Evolutionary conservation across 2,888 invertebrate species (phyloP), one percentile per base, ranked within the genome.

Genomic region (Conchocele bisecta): DNA sequence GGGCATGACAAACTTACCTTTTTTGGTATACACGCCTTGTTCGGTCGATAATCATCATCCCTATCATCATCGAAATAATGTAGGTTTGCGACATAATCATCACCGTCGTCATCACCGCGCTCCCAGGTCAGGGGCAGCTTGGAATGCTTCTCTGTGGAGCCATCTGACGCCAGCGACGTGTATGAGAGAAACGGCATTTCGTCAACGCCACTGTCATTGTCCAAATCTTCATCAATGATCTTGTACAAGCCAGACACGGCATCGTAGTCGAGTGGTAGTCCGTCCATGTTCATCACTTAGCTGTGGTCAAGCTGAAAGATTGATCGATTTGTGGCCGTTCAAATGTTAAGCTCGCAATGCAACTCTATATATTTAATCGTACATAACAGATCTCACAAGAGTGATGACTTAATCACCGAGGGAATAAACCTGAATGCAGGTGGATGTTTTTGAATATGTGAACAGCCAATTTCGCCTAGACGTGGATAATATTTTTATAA

Each of bases 101-200:
- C 57, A 42, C 35, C 48, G 3, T 31, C 48, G 17, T 48, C 48
- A 35, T 35, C 37, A 2, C 17, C 29, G 6, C 31, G 29, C 5
- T 7, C 28, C 9, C 7, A 4, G 15, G n/a, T 28, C 2, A 11
- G n/a, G 15, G n/a, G 15, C 2, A 11, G n/a, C 29, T 48, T 28
- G n/a, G 11, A 28, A 28, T 11, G 15, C 29, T 48, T 48, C 28
- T 17, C 29, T 20, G n/a, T 42, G 42, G 6, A 9, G 17, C 11
- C n/a, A 7, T 29, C 5, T 11, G 17, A 48, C 5, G 7, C 22
- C 6, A n/a, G n/a, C 3, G 4, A 17, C 9, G 48, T n/a, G 37
- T 75, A 78, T 15, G 65, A 68, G 11, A 59, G 51, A 39, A 78
- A 75, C 28, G 78, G 78, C 28, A 78, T 13, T 20, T 72, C 71